Evolutionary conservation across 2,888 invertebrate genomes (phyloP).

Genomic region (Drosophila lutescens): DNA sequence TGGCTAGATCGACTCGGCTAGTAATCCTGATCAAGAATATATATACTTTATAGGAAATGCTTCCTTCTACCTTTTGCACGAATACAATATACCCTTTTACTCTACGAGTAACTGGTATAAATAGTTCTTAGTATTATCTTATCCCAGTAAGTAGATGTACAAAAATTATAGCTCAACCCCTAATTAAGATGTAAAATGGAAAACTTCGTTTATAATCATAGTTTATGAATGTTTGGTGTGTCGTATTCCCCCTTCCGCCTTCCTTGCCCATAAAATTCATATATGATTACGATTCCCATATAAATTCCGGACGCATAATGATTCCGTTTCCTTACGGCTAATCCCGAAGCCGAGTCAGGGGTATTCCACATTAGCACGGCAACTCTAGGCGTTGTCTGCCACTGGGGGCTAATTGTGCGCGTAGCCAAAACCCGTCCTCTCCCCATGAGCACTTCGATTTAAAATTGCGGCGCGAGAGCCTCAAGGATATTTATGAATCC

Average conservation of each 20-base stretch:
- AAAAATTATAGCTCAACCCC: not conserved
- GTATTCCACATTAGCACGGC: slow-evolving; percentile 63
- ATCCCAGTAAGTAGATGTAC: not conserved
- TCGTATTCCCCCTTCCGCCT: not conserved
- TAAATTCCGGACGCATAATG: slow-evolving; percentile 30
- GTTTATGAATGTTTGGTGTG: slow-evolving; percentile 17
- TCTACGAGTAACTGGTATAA: too few species aligned
- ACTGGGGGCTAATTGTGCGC: slow-evolving; percentile 64
- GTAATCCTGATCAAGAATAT: too few species aligned
- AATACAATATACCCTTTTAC: too few species aligned
- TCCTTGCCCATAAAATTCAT: slow-evolving; percentile 16
- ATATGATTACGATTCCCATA: slow-evolving; percentile 26
- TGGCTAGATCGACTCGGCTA: too few species aligned
- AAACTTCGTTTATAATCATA: slow-evolving; percentile 18
- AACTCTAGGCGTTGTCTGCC: slow-evolving; percentile 73
- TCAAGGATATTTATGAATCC: slow-evolving; percentile 66
- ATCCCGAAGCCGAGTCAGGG: slow-evolving; percentile 20
- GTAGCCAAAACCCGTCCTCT: not conserved
- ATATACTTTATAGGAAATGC: too few species aligned
- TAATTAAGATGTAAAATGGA: slow-evolving; percentile 28
- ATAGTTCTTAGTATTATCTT: not conserved
- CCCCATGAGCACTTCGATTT: slow-evolving; percentile 70
- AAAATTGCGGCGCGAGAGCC: slow-evolving; percentile 62
- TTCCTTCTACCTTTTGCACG: too few species aligned
- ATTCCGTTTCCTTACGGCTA: slow-evolving; percentile 14